Conservation (phyloP, 1,140 invertebrate genomes). For the Polypedilum pembai region DNA sequence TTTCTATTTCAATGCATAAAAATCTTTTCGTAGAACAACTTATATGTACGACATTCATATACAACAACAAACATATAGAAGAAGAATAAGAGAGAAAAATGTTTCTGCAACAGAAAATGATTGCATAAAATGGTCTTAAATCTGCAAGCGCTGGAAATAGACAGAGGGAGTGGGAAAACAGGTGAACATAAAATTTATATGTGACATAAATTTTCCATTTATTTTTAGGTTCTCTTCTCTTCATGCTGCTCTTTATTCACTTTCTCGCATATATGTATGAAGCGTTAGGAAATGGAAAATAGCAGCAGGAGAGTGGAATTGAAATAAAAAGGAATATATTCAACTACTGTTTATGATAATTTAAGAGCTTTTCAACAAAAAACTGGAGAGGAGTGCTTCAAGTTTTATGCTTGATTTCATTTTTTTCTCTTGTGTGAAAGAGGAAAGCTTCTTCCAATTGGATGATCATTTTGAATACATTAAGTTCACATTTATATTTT, state of each 20-base stretch:
- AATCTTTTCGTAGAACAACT: background rate
- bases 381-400: background rate
- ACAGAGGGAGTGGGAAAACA: background rate
- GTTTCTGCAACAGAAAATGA: constrained; percentile 8
- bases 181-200: constrained; percentile 19
- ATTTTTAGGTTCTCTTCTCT: constrained; percentile 5
- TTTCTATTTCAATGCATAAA: background rate
- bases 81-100: background rate
- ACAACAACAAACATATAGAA: background rate
- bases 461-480: background rate
- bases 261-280: background rate
- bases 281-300: background rate
- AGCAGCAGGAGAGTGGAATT: background rate
- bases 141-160: background rate
- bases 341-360: constrained; percentile 14
- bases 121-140: constrained; percentile 18
- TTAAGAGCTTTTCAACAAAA: constrained; percentile 3
- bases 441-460: background rate
- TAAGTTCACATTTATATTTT: constrained; percentile 2
- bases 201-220: constrained; percentile 18
- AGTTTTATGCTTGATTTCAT: constrained; percentile 6
- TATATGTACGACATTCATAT: background rate
- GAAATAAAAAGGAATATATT: background rate
- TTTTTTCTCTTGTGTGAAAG: background rate
- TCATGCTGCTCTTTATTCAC: background rate